A percentile compares a stretch with the other conserved stretches of the same genome.
phyloP scores from a whole-genome alignment of 2,113 vertebrate genomes.

The Parus major region DNA sequence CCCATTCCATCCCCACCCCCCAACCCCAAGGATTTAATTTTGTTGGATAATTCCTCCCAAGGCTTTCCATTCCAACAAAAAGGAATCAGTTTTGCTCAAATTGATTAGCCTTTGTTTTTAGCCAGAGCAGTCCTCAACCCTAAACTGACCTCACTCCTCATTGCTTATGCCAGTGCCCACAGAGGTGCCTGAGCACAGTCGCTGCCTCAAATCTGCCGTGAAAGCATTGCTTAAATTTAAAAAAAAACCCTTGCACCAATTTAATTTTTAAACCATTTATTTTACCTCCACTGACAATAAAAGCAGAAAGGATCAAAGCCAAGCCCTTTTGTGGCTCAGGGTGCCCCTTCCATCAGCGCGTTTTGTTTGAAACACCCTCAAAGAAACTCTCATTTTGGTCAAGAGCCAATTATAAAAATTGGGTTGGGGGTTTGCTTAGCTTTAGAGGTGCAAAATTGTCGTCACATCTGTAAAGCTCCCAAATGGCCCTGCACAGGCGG shows the following conservation, averaged over 20 bases:
- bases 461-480: background rate
- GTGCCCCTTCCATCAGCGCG: background rate
- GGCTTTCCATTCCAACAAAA: background rate
- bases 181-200: background rate
- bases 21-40: background rate
- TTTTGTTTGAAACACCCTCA: background rate
- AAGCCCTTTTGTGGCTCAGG: background rate
- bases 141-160: background rate
- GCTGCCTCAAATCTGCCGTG: background rate
- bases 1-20: background rate
- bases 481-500: background rate
- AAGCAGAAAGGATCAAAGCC: slow-evolving; percentile 32
- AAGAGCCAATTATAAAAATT: slow-evolving; percentile 34
- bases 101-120: background rate
- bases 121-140: background rate
- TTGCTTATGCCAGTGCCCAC: background rate
- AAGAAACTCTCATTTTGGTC: slow-evolving; percentile 4
- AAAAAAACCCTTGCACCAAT: background rate
- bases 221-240: background rate
- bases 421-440: background rate
- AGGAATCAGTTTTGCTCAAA: background rate
- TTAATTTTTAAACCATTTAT: slow-evolving; percentile 5
- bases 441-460: background rate
- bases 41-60: background rate
- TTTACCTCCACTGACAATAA: background rate